Percentiles rank a stretch among this genome's conserved stretches.
phyloP scores from a whole-genome alignment of 2,113 vertebrate species.

The Amblyopsis rosae region DNA sequence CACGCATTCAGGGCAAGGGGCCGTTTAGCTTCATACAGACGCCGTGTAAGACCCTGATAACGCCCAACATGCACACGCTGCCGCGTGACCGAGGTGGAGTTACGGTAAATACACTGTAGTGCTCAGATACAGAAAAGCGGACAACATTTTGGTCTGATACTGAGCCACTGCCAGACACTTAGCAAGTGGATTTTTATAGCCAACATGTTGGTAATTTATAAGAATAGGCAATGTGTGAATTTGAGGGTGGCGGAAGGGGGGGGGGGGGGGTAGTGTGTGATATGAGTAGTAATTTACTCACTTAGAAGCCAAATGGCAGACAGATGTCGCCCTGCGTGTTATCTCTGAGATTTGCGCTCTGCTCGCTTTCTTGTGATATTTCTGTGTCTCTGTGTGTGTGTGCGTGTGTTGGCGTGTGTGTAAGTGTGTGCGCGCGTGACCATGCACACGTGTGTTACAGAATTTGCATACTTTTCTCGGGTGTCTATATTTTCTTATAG shows the following conservation, averaged over 20 bases:
- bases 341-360: conserved; percentile 86
- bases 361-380: conserved; percentile 81
- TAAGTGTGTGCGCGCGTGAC: conserved; percentile 39
- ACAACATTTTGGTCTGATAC: conserved; percentile 13
- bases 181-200: conserved; percentile 66
- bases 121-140: too few relatives aligned
- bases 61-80: too few relatives aligned
- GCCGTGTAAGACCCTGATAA: too few relatives aligned
- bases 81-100: too few relatives aligned
- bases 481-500: conserved; percentile 42
- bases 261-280: conserved; percentile 56
- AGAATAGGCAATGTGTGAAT: conserved; percentile 71
- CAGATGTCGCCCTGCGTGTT: conserved; percentile 94
- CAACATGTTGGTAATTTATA: conserved; percentile 73
- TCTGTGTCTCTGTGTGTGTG: conserved; percentile 44
- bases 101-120: too few relatives aligned
- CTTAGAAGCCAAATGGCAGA: conserved; percentile 92
- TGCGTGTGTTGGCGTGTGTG: conserved; percentile 55
- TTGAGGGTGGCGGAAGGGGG: conserved; percentile 60
- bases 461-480: conserved; percentile 21
- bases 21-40: too few relatives aligned
- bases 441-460: conserved; percentile 11
- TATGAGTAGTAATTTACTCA: conserved; percentile 85
- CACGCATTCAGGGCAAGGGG: too few relatives aligned
- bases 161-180: conserved; percentile 47